These are phyloP conservation scores for Dendrophyllia cribrosa DNA, from an alignment of 64 coral and sea anemone species.

Conservation along the genomic window DNA sequence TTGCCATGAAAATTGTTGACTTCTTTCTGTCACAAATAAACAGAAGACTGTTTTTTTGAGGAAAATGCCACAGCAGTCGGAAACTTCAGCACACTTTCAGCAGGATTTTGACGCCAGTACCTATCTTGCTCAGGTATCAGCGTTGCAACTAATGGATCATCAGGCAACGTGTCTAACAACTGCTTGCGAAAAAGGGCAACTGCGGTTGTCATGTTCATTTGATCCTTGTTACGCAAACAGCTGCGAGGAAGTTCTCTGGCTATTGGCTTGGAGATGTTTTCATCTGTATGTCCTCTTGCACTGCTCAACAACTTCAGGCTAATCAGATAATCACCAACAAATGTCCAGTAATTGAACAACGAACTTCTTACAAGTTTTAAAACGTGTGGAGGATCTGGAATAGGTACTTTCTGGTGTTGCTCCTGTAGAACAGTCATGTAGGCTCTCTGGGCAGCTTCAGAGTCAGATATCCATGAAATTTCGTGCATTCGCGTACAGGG, in stretches of 20 bases:
- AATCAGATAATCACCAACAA: background rate
- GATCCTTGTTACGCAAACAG: constrained; percentile 51
- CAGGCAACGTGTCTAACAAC: constrained; percentile 13
- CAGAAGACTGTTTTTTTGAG: constrained; percentile 25
- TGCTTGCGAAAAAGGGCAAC: constrained; percentile 23
- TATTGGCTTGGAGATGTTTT: constrained; percentile 35
- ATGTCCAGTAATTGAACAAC: constrained; percentile 55
- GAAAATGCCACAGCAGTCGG: constrained; percentile 51
- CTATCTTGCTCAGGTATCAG: constrained; percentile 34
- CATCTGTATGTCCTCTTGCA: constrained; percentile 19
- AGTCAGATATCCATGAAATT: constrained; percentile 49
- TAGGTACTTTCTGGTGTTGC: background rate
- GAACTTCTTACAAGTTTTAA: constrained; percentile 51
- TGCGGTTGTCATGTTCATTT: constrained; percentile 71
- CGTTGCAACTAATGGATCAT: constrained; percentile 39
- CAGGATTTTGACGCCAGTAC: constrained; percentile 69
- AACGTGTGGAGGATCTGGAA: constrained; percentile 57
- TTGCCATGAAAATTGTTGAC: constrained; percentile 61
- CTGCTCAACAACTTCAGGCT: constrained; percentile 33
- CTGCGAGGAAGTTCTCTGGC: constrained; percentile 33
- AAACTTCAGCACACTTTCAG: constrained; percentile 38
- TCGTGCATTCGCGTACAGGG: constrained; percentile 41
- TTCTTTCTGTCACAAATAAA: constrained; percentile 51
- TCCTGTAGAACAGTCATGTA: constrained; percentile 17
- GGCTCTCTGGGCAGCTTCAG: constrained; percentile 63